Base-by-base conservation (phyloP, 1,140 invertebrate species). In the Aphaenogaster floridana region DNA sequence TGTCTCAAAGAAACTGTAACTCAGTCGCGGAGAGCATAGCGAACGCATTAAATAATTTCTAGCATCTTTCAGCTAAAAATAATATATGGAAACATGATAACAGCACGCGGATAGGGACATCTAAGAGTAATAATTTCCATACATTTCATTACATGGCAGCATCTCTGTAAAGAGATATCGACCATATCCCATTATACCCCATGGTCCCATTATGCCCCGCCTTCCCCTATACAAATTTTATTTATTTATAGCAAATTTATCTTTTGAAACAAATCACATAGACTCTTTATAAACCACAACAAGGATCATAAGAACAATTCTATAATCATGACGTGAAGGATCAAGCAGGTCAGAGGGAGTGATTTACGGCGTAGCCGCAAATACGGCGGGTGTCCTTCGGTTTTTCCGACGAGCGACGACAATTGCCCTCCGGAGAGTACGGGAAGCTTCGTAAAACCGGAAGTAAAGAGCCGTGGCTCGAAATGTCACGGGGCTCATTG, bases 401-500 rank as follows among this genome's bases (percentile, higher is more conserved):
- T 89, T 90, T 79, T 72, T 77, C 69, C 9, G 8, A 42, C 66
- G 36, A 61, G 85, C 66, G 69, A 66, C 59, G 85, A 86, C 83
- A 81, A 90, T 45, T 69, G 74, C 57, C 57, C 74, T 66, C 36
- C 68, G 50, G 76, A 36, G 48, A 59, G n/a, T 7, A 42, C 21
- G 48, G 36, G 36, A 11, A 50, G 69, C 48, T 68, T 87, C 88
- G 84, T 89, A 89, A 90, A 90, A 89, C 54, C 88, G 84, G 84
- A 90, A 86, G 83, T 57, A 63, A 89, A 89, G 88, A 86, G 88
- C 52, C 57, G 57, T 66, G 36, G 88, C 86, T 7, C 72, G 88
- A 89, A 88, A 89, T 89, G 88, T 89, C 88, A 86, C 89, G 63
- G 69, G 74, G 34, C 63, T 80, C 88, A 77, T 89, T 89, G 88